Conservation (phyloP, 2,888 invertebrate genomes). For the Vesta saturnalis region DNA sequence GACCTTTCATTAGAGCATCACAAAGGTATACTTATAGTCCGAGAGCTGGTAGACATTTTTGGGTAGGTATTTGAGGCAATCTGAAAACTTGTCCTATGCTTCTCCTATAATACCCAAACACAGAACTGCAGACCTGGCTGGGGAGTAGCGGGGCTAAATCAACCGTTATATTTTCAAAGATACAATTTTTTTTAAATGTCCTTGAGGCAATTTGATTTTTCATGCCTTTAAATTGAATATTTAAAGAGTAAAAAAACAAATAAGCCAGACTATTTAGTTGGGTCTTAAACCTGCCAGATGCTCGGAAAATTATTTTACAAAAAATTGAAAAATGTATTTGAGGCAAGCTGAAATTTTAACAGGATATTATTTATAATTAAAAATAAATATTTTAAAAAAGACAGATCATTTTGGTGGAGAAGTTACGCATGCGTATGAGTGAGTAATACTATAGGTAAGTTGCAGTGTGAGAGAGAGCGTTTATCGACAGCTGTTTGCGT, state of each 20-base stretch:
- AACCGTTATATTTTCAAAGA: background rate
- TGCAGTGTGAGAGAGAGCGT: background rate
- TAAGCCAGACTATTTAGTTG: too few species aligned
- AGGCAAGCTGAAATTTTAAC: too few species aligned
- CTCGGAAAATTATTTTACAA: background rate
- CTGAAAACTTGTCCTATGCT: background rate
- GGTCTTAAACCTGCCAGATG: background rate
- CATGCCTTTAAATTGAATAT: too few species aligned
- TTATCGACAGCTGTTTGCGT: background rate
- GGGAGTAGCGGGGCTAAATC: background rate
- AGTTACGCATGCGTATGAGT: background rate
- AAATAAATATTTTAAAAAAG: background rate
- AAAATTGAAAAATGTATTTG: background rate
- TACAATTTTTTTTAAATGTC: background rate
- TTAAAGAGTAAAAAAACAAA: background rate
- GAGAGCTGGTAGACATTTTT: too few species aligned
- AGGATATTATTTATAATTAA: too few species aligned
- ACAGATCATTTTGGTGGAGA: background rate
- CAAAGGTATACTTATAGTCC: too few species aligned
- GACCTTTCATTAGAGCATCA: too few species aligned
- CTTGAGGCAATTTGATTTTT: background rate
- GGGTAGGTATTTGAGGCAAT: background rate
- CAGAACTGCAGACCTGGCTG: background rate
- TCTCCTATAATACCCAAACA: too few species aligned
- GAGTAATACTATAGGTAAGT: background rate